phyloP scores from a whole-genome alignment of 2,888 invertebrate genomes.

The Sinotaia quadrata region DNA sequence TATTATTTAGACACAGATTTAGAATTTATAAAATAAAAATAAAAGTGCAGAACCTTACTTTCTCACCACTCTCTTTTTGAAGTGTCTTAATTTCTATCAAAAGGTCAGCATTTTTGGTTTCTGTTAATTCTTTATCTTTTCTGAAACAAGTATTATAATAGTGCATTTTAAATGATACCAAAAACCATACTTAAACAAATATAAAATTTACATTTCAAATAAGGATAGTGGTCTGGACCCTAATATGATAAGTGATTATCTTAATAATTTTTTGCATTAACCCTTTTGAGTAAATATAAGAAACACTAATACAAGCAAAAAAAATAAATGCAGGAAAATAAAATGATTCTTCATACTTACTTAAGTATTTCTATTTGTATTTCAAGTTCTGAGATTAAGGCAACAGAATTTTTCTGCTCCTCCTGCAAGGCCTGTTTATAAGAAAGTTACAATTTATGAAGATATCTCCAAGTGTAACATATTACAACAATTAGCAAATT shows the following conservation, averaged over 20 bases:
- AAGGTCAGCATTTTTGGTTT: conserved; percentile 29
- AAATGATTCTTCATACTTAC: too few relatives aligned
- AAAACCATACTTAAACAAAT: neutral
- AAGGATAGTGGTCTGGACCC: neutral
- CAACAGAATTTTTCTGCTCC: neutral
- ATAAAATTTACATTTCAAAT: neutral
- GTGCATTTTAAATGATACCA: too few relatives aligned
- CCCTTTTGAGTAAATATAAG: too few relatives aligned
- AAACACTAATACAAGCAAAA: too few relatives aligned
- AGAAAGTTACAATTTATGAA: neutral
- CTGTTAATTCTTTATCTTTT: conserved; percentile 26
- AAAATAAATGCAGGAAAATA: too few relatives aligned
- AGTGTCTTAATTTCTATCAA: conserved; percentile 20
- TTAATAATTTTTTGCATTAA: too few relatives aligned
- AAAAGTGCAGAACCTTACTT: too few relatives aligned
- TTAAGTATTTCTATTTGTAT: neutral
- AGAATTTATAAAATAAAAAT: too few relatives aligned
- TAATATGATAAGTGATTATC: too few relatives aligned
- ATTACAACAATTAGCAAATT: neutral
- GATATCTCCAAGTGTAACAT: neutral
- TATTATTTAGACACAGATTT: too few relatives aligned
- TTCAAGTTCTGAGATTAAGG: conserved; percentile 7
- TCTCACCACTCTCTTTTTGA: conserved; percentile 26
- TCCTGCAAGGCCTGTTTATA: neutral
- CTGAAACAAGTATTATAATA: too few relatives aligned